phyloP scores from a whole-genome alignment of 1,140 invertebrate species.

The Frieseomelitta varia region DNA sequence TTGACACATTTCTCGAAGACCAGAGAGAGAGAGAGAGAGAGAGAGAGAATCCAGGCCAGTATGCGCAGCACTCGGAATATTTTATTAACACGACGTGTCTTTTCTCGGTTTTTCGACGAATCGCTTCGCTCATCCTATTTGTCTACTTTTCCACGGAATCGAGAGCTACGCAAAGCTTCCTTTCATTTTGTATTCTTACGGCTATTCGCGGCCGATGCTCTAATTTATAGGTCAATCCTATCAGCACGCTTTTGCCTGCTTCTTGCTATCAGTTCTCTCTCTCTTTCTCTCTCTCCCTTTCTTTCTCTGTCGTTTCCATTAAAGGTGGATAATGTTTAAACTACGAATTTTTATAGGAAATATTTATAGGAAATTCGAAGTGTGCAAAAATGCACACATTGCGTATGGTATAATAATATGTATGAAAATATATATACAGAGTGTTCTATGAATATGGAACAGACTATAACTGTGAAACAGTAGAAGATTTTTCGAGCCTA shows the following conservation, averaged over 20 bases:
- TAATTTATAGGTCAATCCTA: slow-evolving; percentile 17
- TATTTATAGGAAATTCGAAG: too few species aligned
- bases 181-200: not conserved
- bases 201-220: not conserved
- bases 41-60: not conserved
- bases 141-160: not conserved
- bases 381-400: too few species aligned
- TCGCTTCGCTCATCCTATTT: not conserved
- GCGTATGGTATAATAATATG: too few species aligned
- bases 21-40: too few species aligned
- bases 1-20: not conserved
- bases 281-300: too few species aligned
- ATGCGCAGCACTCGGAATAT: not conserved
- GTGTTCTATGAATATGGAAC: too few species aligned
- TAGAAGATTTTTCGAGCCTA: too few species aligned
- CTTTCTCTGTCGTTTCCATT: too few species aligned
- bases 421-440: too few species aligned
- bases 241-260: not conserved
- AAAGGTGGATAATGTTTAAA: too few species aligned
- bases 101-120: not conserved
- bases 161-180: not conserved
- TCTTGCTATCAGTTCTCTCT: not conserved
- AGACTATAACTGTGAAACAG: too few species aligned
- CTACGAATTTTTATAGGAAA: too few species aligned
- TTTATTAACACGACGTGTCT: not conserved